Base-by-base conservation (phyloP, 2,888 invertebrate genomes). In the Notocelia uddmanniana region DNA sequence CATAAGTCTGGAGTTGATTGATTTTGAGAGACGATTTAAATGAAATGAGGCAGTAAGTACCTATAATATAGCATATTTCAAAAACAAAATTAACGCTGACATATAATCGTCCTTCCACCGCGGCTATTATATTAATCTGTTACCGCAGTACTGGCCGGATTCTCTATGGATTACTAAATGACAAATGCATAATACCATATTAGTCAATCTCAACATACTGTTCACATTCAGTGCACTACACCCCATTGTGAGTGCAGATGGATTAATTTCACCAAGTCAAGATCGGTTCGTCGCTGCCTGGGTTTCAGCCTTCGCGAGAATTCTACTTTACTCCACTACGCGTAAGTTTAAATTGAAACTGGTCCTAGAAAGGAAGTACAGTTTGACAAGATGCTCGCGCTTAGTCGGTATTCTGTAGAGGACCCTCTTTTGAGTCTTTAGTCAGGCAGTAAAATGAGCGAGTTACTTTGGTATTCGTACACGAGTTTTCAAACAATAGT, bases 311-410 rank as follows among this genome's bases (percentile, higher is more conserved):
- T 84, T 82, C 80, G 78, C 89, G 85, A 89, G 88, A 88, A 88
- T 86, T 88, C 89, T 89, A 85, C 88, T 89, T 88, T 86, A 85
- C 84, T 84, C 81, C 80, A 78, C 81, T 77, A 80, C 78, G 80
- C 80, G 88, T 81, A 91, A 92, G 85, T 91, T 92, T 85, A 85
- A 87, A 91, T 89, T 89, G 90, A 90, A 91, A 90, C 88, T 87
- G 85, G 81, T 80, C 83, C 66, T 81, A 78, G 74, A 82, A 86
- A 84, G 83, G 85, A 83, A 82, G 84, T 86, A 85, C 84, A 88
- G 85, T 89, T 89, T 88, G 87, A 89, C 83, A 86, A 89, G 87
- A 86, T 87, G 85, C 88, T 89, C 87, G 88, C 79, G 86, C 83
- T 79, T 83, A 84, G 83, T 81, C 79, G 80, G 82, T 85, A 80